phyloP scores from a whole-genome alignment of 1,140 invertebrate species.

The Sarcophaga peregrina region DNA sequence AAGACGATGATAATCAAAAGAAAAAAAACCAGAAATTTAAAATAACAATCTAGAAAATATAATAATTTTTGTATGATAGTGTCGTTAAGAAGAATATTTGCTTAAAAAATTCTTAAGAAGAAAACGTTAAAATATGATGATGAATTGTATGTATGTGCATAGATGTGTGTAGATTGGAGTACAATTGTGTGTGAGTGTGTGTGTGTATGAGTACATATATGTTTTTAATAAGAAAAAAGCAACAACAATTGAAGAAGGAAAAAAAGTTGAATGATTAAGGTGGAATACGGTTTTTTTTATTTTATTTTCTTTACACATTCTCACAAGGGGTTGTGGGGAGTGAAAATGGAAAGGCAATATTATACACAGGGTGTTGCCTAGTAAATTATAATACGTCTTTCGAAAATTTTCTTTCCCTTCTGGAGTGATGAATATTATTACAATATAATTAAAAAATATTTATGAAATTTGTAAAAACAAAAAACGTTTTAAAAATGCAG shows the following conservation, averaged over 20 bases:
- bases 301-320: slow-evolving; percentile 21
- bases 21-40: neutral
- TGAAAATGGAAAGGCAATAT: slow-evolving; percentile 27
- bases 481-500: neutral
- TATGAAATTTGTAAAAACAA: neutral
- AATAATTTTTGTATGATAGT: neutral
- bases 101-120: slow-evolving; percentile 24
- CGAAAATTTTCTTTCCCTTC: neutral
- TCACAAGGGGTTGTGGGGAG: slow-evolving; percentile 31
- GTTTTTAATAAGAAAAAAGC: slow-evolving; percentile 38
- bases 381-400: neutral
- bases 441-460: neutral
- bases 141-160: slow-evolving; percentile 16
- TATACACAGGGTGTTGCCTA: slow-evolving; percentile 29
- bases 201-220: neutral
- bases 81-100: neutral
- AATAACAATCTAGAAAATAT: neutral
- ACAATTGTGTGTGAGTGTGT: neutral
- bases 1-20: neutral
- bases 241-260: slow-evolving; percentile 14
- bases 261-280: slow-evolving; percentile 34
- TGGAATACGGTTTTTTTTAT: slow-evolving; percentile 35
- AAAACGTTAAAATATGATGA: slow-evolving; percentile 37
- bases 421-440: neutral
- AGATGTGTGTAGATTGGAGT: neutral